A percentile compares a stretch with the other conserved stretches of the same genome.
phyloP scores from a whole-genome alignment of 2,888 invertebrate species.

The Erynnis tages region DNA sequence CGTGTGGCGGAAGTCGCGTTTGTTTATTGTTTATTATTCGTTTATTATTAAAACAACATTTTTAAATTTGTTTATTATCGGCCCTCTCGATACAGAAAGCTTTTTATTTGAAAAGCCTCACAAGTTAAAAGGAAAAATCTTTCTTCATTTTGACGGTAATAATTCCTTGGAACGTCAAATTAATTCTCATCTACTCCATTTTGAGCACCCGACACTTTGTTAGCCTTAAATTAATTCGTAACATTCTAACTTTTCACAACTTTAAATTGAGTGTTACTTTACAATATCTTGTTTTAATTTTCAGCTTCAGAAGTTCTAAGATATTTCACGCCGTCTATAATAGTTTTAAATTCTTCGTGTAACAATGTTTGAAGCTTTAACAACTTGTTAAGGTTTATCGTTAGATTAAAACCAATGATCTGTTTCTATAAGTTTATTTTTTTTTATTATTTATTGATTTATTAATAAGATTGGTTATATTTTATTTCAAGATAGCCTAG shows the following conservation, averaged over 20 bases:
- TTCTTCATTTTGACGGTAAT: too few relatives aligned
- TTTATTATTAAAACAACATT: too few relatives aligned
- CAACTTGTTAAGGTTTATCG: conserved; percentile 19
- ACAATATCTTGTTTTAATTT: background rate
- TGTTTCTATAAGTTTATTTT: conserved; percentile 27
- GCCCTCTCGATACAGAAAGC: too few relatives aligned
- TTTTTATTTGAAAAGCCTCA: too few relatives aligned
- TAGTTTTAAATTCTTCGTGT: conserved; percentile 18
- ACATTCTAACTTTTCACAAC: background rate
- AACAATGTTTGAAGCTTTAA: conserved; percentile 27
- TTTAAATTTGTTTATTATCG: too few relatives aligned
- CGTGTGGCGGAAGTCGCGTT: too few relatives aligned
- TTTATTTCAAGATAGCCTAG: too few relatives aligned
- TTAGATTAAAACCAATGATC: conserved; percentile 29
- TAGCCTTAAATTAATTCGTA: background rate
- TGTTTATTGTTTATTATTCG: too few relatives aligned
- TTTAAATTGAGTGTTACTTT: conserved; percentile 7
- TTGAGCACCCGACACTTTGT: background rate
- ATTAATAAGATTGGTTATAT: background rate
- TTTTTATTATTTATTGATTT: background rate
- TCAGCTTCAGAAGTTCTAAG: background rate
- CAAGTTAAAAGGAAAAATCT: too few relatives aligned
- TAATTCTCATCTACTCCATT: background rate
- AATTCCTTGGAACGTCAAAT: too few relatives aligned
- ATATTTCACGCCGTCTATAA: background rate